phyloP scores from a whole-genome alignment of 2,113 vertebrate genomes.

The Amblyornis subalaris region DNA sequence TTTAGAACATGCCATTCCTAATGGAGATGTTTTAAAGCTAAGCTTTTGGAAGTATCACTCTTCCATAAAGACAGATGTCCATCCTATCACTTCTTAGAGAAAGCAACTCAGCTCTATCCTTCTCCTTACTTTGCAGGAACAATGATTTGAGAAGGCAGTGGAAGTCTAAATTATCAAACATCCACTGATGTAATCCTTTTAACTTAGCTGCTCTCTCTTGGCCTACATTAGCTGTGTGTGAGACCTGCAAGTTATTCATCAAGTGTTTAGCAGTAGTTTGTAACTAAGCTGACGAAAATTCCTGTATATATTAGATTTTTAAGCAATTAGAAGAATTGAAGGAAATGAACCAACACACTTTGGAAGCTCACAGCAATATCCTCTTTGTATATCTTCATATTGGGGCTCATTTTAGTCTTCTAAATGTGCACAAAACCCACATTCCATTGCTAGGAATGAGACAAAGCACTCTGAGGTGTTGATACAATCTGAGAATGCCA shows the following conservation, averaged over 20 bases:
- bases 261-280: background rate
- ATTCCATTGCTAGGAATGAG: background rate
- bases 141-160: background rate
- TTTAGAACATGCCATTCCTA: background rate
- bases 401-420: background rate
- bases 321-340: background rate
- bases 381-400: background rate
- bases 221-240: background rate
- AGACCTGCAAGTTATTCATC: background rate
- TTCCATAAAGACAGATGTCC: background rate
- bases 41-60: background rate
- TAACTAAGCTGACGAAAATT: background rate
- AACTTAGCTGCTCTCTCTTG: background rate
- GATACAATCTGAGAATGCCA: background rate
- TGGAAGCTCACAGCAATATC: background rate
- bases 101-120: background rate
- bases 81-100: background rate
- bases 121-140: background rate
- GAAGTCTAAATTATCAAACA: background rate
- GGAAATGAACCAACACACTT: background rate
- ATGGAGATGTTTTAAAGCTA: background rate
- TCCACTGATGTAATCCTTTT: background rate
- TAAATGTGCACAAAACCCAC: background rate
- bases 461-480: background rate
- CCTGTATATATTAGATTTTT: background rate